Conservation (phyloP, 2,888 invertebrate species). For the Imbricaverruca yamaguchii region DNA sequence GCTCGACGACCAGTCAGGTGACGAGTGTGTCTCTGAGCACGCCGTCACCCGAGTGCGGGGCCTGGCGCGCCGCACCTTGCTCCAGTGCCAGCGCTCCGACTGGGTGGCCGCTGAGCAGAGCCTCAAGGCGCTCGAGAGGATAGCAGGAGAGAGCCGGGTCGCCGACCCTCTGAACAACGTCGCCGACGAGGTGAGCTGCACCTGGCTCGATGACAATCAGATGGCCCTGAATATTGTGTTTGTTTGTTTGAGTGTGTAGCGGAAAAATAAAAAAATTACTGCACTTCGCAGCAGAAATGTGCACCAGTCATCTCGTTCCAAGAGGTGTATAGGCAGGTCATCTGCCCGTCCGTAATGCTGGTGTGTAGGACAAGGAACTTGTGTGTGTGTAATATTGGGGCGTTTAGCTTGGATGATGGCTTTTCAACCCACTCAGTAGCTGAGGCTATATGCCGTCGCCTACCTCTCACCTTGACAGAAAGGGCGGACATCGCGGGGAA, state of each 20-base stretch:
- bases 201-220: neutral
- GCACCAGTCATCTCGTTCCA: no score
- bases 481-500: no score
- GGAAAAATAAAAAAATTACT: neutral
- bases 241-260: no score
- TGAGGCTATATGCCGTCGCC: no score
- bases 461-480: no score
- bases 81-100: slow-evolving; percentile 17
- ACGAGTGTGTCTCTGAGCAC: neutral
- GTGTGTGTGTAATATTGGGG: no score
- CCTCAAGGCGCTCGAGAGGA: neutral
- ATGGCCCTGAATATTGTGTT: neutral
- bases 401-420: no score
- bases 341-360: no score
- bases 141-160: neutral
- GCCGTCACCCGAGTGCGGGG: neutral
- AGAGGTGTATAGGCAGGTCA: no score
- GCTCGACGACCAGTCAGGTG: neutral
- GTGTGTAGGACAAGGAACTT: no score
- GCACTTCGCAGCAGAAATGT: neutral
- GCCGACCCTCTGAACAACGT: neutral
- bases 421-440: no score
- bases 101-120: slow-evolving; percentile 15
- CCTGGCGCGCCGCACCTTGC: neutral
- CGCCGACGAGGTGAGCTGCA: slow-evolving; percentile 2